phyloP scores from a whole-genome alignment of 2,797 vertebrate genomes.

The Macroramphosus scolopax region DNA sequence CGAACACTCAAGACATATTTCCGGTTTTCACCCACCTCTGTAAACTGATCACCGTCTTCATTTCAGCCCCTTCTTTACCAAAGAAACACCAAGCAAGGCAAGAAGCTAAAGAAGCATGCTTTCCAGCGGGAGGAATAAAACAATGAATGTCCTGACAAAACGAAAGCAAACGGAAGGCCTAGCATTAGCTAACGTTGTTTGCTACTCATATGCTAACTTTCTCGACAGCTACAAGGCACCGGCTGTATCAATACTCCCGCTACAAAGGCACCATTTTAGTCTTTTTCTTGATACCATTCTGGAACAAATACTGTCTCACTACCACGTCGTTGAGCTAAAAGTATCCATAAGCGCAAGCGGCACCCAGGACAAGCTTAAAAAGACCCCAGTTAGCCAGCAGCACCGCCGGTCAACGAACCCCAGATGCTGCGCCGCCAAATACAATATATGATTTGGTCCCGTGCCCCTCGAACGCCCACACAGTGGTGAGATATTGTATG shows the following conservation, averaged over 20 bases:
- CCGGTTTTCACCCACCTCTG: constrained; percentile 77
- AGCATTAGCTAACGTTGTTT: constrained; percentile 40
- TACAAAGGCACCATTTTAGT: constrained; percentile 63
- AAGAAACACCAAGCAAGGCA: background rate
- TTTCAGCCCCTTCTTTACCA: constrained; percentile 29
- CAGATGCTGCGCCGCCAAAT: constrained; percentile 4
- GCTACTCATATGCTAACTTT: constrained; percentile 42
- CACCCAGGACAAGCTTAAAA: constrained; percentile 3
- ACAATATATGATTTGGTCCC: constrained; percentile 8
- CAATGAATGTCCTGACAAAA: constrained; percentile 24
- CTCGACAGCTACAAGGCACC: constrained; percentile 48
- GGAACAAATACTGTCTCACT: constrained; percentile 24
- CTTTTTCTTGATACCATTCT: constrained; percentile 69
- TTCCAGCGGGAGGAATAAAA: constrained; percentile 8
- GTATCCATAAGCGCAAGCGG: constrained; percentile 32
- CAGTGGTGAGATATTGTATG: constrained; percentile 32
- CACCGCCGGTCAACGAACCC: background rate
- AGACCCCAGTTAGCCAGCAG: constrained; percentile 1
- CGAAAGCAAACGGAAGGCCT: constrained; percentile 30
- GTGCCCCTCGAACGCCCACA: background rate
- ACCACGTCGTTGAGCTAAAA: constrained; percentile 7
- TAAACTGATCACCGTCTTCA: constrained; percentile 74
- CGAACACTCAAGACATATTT: too few species aligned
- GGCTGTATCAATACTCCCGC: constrained; percentile 19
- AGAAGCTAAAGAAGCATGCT: background rate